These are phyloP conservation scores for Caprella mutica DNA, from an alignment of 2,888 invertebrate species.

Conservation along the genomic window DNA sequence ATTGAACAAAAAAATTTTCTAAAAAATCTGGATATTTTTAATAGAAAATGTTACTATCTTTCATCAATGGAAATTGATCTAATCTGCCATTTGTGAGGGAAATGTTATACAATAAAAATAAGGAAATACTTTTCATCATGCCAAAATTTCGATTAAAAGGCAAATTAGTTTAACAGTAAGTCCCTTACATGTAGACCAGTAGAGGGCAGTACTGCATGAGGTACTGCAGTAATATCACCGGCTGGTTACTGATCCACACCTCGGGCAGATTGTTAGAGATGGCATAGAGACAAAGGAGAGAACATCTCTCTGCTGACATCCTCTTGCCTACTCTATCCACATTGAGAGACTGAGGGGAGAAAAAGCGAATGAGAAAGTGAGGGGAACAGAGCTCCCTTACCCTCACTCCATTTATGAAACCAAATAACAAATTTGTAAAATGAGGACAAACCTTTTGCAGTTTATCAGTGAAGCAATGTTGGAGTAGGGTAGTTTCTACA, in stretches of 20 bases:
- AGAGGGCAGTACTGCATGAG: slow-evolving; percentile 44
- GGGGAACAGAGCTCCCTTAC: background rate
- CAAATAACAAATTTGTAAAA: background rate
- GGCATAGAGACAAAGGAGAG: slow-evolving; percentile 44
- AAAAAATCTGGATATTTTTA: no score
- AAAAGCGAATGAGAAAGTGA: slow-evolving; percentile 16
- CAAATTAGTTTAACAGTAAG: no score
- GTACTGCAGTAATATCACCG: slow-evolving; percentile 51
- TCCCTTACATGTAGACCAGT: slow-evolving; percentile 13
- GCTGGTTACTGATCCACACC: slow-evolving; percentile 59
- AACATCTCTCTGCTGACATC: slow-evolving; percentile 46
- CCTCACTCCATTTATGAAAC: background rate
- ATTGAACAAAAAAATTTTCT: no score
- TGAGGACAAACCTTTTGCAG: slow-evolving; percentile 46
- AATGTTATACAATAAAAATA: no score
- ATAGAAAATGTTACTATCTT: no score
- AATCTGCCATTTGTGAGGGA: no score
- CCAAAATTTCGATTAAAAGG: no score
- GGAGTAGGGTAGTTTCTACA: slow-evolving; percentile 55
- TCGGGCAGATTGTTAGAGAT: slow-evolving; percentile 48
- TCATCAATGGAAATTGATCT: no score
- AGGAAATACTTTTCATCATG: no score
- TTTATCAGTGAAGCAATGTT: slow-evolving; percentile 56
- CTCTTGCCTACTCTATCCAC: slow-evolving; percentile 35
- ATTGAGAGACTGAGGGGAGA: slow-evolving; percentile 38